A percentile compares a stretch with the other conserved stretches of the same genome.
Conservation (phyloP, 2,113 vertebrate genomes). For the Collichthys lucidus region DNA sequence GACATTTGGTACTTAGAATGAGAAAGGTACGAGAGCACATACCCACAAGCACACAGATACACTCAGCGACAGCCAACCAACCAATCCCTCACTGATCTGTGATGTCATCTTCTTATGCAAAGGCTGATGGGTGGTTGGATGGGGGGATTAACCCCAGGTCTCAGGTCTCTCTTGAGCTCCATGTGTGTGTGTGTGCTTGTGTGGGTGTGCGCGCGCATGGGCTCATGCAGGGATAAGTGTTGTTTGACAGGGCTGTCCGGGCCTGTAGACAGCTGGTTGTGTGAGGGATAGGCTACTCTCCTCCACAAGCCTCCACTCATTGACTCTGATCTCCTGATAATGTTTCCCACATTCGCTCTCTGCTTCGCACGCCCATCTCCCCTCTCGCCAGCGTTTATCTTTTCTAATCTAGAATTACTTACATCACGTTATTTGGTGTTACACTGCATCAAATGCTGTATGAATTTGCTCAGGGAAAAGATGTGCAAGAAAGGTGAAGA, state of each 20-base stretch:
- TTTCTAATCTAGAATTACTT: slow-evolving; percentile 66
- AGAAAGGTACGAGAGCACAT: slow-evolving; percentile 32
- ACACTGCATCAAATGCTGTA: slow-evolving; percentile 11
- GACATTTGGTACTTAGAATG: slow-evolving; percentile 24
- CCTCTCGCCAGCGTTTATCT: slow-evolving; percentile 36
- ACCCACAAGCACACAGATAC: slow-evolving; percentile 36
- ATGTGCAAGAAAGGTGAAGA: neutral
- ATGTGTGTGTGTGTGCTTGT: slow-evolving; percentile 28
- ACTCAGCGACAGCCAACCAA: slow-evolving; percentile 41
- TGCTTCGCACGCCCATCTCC: slow-evolving; percentile 44
- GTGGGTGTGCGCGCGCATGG: slow-evolving; percentile 1
- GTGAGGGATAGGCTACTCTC: slow-evolving; percentile 80
- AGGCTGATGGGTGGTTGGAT: slow-evolving; percentile 76
- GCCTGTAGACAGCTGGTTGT: slow-evolving; percentile 81
- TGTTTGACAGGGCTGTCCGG: slow-evolving; percentile 70
- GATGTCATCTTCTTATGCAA: slow-evolving; percentile 85
- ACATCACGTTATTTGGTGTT: slow-evolving; percentile 52
- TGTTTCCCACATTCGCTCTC: slow-evolving; percentile 62
- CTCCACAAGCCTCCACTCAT: slow-evolving; percentile 59
- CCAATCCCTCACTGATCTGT: slow-evolving; percentile 71
- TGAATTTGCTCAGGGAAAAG: neutral
- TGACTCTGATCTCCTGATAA: slow-evolving; percentile 68
- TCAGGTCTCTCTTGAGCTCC: slow-evolving; percentile 65
- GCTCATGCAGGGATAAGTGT: slow-evolving; percentile 80
- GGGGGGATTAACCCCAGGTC: slow-evolving; percentile 81